These are phyloP conservation scores for Cotesia typhae DNA, from an alignment of 1,140 invertebrate genomes.

Conservation along the genomic window DNA sequence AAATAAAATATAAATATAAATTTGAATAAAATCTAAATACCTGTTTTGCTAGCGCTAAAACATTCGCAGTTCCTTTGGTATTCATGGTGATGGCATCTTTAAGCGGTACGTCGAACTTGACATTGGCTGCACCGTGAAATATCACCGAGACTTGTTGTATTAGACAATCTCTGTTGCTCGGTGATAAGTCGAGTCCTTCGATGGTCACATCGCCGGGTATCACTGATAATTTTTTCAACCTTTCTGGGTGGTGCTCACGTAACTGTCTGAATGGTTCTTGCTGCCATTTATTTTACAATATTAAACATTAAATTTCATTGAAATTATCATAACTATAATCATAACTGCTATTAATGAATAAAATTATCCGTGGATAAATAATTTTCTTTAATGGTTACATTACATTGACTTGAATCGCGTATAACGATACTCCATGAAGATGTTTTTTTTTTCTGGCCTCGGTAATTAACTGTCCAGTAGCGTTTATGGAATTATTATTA, in stretches of 20 bases:
- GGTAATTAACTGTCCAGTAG: too few relatives aligned
- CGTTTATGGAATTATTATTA: too few relatives aligned
- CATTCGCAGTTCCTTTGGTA: slow-evolving; percentile 61
- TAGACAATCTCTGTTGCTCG: slow-evolving; percentile 66
- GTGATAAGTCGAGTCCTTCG: slow-evolving; percentile 69
- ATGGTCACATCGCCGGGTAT: slow-evolving; percentile 61
- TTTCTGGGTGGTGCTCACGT: slow-evolving; percentile 56
- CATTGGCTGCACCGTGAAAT: slow-evolving; percentile 92
- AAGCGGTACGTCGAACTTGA: slow-evolving; percentile 67
- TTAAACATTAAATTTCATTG: slow-evolving; percentile 10
- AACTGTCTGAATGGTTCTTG: slow-evolving; percentile 66
- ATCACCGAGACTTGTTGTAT: slow-evolving; percentile 77
- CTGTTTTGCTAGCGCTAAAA: slow-evolving; percentile 63
- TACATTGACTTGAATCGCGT: neutral
- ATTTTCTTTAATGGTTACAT: too few relatives aligned
- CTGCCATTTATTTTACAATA: slow-evolving; percentile 44
- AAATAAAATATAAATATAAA: slow-evolving; percentile 12
- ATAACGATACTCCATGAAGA: too few relatives aligned
- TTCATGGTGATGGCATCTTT: slow-evolving; percentile 66
- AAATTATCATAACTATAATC: neutral
- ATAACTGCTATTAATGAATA: too few relatives aligned
- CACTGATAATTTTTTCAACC: slow-evolving; percentile 59
- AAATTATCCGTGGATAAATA: too few relatives aligned
- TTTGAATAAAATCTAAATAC: slow-evolving; percentile 38
- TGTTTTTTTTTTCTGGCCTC: too few relatives aligned